Evolutionary conservation across 53 echinoderm and acorn worm genomes (phyloP).

Genomic region (Mesocentrotus franciscanus): DNA sequence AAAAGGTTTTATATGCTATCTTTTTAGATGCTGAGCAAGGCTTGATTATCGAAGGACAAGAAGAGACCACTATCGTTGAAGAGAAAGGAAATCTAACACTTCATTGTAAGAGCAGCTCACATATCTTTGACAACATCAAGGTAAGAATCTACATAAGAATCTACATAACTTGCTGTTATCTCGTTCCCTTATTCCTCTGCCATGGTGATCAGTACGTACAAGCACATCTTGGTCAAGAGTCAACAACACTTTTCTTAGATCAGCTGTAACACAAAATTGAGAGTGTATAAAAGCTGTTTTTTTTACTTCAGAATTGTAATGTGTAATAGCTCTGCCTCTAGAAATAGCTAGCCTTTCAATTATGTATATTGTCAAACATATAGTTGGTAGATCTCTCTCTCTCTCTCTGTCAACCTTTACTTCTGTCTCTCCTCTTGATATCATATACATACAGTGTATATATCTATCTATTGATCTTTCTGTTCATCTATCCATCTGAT

Average conservation of each 20-base stretch:
- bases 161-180: not conserved
- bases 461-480: not conserved
- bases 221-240: too few species aligned
- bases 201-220: too few species aligned
- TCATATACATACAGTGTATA: too few species aligned
- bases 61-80: not conserved
- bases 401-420: not conserved
- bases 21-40: slow-evolving; percentile 52
- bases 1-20: not conserved
- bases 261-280: too few species aligned
- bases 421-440: too few species aligned
- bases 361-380: too few species aligned
- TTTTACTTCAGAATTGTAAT: too few species aligned
- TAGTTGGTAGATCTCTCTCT: not conserved
- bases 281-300: too few species aligned
- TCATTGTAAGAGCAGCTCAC: slow-evolving; percentile 51
- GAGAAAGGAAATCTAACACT: slow-evolving; percentile 46
- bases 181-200: not conserved
- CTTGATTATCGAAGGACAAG: slow-evolving; percentile 8
- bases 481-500: not conserved
- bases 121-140: slow-evolving; percentile 52
- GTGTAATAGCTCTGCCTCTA: too few species aligned
- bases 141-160: slow-evolving; percentile 7
- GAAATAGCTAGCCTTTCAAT: too few species aligned
- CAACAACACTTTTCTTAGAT: too few species aligned